A percentile compares a stretch with the other conserved stretches of the same genome.
Conservation (phyloP, 2,888 invertebrate genomes). For the Xanthorhoe designata region DNA sequence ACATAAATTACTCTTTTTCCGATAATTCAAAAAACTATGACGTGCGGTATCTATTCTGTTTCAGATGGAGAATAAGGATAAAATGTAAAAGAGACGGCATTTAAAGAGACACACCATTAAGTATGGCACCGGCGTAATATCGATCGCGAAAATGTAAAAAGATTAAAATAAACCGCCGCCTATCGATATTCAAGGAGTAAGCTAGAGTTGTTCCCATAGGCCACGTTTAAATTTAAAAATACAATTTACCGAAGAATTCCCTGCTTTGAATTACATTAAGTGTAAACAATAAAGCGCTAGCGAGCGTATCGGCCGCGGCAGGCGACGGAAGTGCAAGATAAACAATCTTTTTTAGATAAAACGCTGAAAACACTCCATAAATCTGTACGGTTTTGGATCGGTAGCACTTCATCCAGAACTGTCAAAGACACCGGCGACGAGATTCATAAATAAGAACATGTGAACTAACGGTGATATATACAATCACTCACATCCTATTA, state of each 20-base stretch:
- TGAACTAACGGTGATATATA: constrained; percentile 48
- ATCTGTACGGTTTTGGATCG: constrained; percentile 66
- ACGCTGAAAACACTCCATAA: constrained; percentile 80
- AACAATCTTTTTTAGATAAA: constrained; percentile 85
- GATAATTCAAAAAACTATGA: constrained; percentile 37
- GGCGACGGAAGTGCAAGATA: constrained; percentile 84
- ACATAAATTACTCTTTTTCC: constrained; percentile 42
- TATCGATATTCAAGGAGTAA: constrained; percentile 75
- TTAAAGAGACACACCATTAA: constrained; percentile 62
- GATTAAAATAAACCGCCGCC: constrained; percentile 68
- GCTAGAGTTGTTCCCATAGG: constrained; percentile 60
- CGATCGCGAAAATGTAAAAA: constrained; percentile 73
- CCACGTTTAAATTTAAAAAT: constrained; percentile 79
- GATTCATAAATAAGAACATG: constrained; percentile 53
- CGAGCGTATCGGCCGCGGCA: constrained; percentile 80
- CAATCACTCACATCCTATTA: constrained; percentile 54
- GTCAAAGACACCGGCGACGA: constrained; percentile 57
- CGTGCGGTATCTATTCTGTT: constrained; percentile 34
- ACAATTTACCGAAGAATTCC: constrained; percentile 82
- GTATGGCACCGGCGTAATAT: constrained; percentile 73
- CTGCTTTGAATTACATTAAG: constrained; percentile 85
- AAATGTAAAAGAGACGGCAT: constrained; percentile 49
- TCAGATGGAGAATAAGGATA: constrained; percentile 40
- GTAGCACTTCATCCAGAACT: constrained; percentile 73
- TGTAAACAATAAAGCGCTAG: constrained; percentile 84